Evolutionary conservation across 2,113 vertebrate genomes (phyloP), one percentile per base, ranked within the genome.

Genomic region (Halcyon malimbica): DNA sequence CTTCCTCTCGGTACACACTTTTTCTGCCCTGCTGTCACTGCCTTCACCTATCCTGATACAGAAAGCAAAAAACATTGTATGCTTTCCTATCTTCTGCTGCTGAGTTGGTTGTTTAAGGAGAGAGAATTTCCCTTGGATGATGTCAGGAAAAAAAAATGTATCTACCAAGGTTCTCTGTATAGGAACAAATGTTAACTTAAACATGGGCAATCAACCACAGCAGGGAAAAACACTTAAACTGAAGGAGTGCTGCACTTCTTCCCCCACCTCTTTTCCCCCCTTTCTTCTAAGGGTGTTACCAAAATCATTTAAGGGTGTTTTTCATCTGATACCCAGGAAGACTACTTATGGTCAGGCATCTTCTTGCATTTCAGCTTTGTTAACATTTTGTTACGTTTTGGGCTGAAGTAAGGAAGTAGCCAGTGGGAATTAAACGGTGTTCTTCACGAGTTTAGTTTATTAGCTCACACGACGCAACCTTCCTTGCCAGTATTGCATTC

Each of bases 1-100:
- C 77, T 95, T 97, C 76, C 89, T 91, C 93, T 93, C 74, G 90
- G 89, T 89, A 77, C 89, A 63, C 1, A 26, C 59, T 94, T 97
- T 88, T 90, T 86, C 59, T 96, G 91, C 93, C 28, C 20, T 35
- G 70, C 79, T 90, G 83, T 75, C 83, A 25, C 69, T 64, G 81
- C 69, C 83, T 87, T 79, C 80, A 79, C 82, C 77, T 75, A 11
- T 79, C 35, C 87, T 73, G 81, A 71, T n/a, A 26, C 11, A 90
- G 64, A 94, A 81, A 78, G 65, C 2, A 0, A 75, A 87, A 65
- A 71, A 71, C 24, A 3, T 1, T 2, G 35, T 60, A 75, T 41
- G 56, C 60, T 78, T 83, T 80, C 68, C 50, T 83, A 84, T 73
- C 51, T 89, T 84, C 74, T 93, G 89, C 88, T 83, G 14, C 42